A percentile compares a stretch with the other conserved stretches of the same genome.
These are phyloP conservation scores for Danio tinwini DNA, from an alignment of 2,797 vertebrate species.

Conservation along the genomic window DNA sequence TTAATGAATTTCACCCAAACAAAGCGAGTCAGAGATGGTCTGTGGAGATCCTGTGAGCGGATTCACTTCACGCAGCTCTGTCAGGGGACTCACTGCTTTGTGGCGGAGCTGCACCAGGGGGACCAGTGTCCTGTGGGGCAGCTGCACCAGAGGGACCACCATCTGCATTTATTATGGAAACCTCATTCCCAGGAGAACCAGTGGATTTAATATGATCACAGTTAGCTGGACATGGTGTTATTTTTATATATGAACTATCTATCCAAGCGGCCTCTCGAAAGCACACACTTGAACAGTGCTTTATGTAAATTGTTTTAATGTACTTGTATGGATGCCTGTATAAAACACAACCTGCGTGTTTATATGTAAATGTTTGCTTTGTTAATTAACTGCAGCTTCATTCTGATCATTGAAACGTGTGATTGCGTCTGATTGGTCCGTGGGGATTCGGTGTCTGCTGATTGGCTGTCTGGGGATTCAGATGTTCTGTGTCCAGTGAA, in stretches of 20 bases:
- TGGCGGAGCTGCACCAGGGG: slow-evolving; percentile 28
- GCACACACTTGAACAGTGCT: neutral
- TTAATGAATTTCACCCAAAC: slow-evolving; percentile 80
- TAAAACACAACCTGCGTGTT: neutral
- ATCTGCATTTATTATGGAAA: slow-evolving; percentile 7
- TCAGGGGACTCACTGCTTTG: slow-evolving; percentile 14
- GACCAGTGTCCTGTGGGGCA: slow-evolving; percentile 18
- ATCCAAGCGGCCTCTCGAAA: slow-evolving; percentile 3
- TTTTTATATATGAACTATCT: neutral
- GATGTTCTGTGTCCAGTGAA: slow-evolving; percentile 12
- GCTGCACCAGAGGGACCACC: slow-evolving; percentile 33
- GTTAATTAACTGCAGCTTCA: slow-evolving; percentile 1
- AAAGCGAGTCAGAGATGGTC: slow-evolving; percentile 86
- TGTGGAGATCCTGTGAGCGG: slow-evolving; percentile 83
- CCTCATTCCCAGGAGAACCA: neutral
- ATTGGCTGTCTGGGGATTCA: slow-evolving; percentile 41
- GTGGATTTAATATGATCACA: neutral
- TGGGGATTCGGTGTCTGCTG: neutral
- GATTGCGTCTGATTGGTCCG: slow-evolving; percentile 55
- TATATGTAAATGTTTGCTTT: slow-evolving; percentile 27
- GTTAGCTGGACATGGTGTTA: neutral
- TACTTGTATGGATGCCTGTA: slow-evolving; percentile 2
- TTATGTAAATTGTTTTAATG: neutral
- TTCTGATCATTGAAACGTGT: slow-evolving; percentile 23
- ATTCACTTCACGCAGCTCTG: slow-evolving; percentile 1